Base-by-base conservation (phyloP, 2,797 vertebrate species). In the Tokudaia muenninki region DNA sequence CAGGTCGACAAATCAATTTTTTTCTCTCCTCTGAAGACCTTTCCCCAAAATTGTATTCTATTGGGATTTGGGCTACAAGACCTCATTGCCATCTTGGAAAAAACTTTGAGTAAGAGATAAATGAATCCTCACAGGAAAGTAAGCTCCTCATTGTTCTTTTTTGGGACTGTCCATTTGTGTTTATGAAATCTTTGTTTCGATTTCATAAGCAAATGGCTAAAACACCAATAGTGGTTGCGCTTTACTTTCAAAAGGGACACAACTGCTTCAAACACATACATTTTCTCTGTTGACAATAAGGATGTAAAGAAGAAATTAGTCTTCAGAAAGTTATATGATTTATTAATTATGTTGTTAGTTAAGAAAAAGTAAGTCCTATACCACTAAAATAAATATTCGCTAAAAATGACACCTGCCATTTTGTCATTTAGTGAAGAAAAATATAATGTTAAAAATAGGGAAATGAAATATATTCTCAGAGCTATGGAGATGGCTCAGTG, bases 251-350 rank as follows among this genome's bases (percentile, higher is more conserved):
- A 86, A 31, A 29, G 17, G 11, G 2, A 1, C 31, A 52, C 22
- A 86, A 24, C 47, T 0, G 1, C 63, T 50, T 50, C 31, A 65
- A 6, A 11, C 12, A n/a, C 16, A n/a, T 50, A 67, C 19, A 67
- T 67, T n/a, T 86, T 31, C 37, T 86, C 31, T 86, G 3, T 50
- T 67, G 41, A 21, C 0, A 4, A 24, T 24, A 24, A 47, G 44
- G 6, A n/a, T 67, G 7, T 14, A 67, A 65, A 19, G 34, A 91
- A 95, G 74, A 95, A 94, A 96, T 74, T 74, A 84, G 16, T 88
- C 57, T 90, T 94, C 13, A 81, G 59, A 65, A 92, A 94, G 17
- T 89, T 21, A 94, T 5, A 52, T 94, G 79, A 67, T 79, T 41
- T 34, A 72, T 86, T 94, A 57, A 86, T 79, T 89, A 75, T 6